A percentile compares a stretch with the other conserved stretches of the same genome.
Conservation (phyloP, 2,797 vertebrate genomes). For the Melanotaenia maccullochi region DNA sequence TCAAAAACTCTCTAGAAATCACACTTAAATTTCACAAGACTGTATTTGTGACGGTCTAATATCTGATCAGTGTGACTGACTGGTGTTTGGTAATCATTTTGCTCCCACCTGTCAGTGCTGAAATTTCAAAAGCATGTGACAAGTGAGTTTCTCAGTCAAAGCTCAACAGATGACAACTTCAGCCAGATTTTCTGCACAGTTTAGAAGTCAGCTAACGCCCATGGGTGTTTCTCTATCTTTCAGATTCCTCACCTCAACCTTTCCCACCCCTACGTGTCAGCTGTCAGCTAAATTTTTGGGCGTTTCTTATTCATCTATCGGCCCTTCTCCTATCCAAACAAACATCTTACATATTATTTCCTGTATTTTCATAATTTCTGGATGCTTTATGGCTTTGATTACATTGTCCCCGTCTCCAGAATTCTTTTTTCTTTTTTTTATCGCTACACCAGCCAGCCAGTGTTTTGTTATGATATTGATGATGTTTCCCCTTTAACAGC, state of each 20-base stretch:
- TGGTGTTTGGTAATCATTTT: conserved; percentile 10
- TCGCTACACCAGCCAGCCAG: too few species aligned
- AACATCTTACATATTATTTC: background rate
- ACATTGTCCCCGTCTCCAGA: too few species aligned
- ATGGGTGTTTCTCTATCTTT: conserved; percentile 37
- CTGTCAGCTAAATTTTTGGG: conserved; percentile 24
- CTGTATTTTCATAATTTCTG: background rate
- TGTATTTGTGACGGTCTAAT: background rate
- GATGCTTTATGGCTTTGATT: too few species aligned
- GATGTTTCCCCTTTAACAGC: too few species aligned
- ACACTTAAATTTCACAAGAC: background rate
- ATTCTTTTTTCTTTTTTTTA: too few species aligned
- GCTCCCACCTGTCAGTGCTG: conserved; percentile 10
- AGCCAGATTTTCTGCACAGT: conserved; percentile 32
- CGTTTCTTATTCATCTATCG: background rate
- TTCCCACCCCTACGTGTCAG: conserved; percentile 32
- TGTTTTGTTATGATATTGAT: too few species aligned
- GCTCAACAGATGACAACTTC: conserved; percentile 52
- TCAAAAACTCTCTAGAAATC: background rate
- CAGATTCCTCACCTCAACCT: background rate
- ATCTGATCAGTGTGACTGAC: background rate
- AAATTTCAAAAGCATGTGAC: conserved; percentile 10
- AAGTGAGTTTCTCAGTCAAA: conserved; percentile 30
- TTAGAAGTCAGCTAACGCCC: conserved; percentile 49
- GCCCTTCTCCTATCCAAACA: background rate